A percentile compares a stretch with the other conserved stretches of the same genome.
Evolutionary conservation across 2,888 invertebrate species (phyloP).

Genomic region (Vanessa cardui): DNA sequence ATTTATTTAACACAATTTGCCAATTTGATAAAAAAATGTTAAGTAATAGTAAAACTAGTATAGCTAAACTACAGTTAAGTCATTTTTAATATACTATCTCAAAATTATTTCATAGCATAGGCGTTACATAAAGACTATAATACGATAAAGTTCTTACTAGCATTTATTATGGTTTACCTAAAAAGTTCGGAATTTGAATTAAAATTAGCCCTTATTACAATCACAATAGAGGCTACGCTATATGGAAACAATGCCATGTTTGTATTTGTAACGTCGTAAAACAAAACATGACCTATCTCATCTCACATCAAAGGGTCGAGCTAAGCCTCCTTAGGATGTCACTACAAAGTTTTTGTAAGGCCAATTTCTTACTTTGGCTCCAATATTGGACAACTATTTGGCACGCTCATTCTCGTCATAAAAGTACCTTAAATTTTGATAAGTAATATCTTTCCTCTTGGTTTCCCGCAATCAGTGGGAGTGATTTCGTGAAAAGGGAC

Average conservation of each 20-base stretch:
- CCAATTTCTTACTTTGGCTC: slow-evolving; percentile 4
- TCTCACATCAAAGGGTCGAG: slow-evolving; percentile 34
- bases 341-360: slow-evolving; percentile 22
- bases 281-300: slow-evolving; percentile 37
- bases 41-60: no score
- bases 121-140: background rate
- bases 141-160: background rate
- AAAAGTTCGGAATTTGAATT: background rate
- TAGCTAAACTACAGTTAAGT: no score
- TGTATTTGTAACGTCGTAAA: slow-evolving; percentile 18
- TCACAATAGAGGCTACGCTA: background rate
- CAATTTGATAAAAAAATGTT: no score
- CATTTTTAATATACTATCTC: no score
- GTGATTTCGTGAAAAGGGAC: no score
- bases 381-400: background rate
- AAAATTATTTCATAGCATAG: no score
- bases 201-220: background rate
- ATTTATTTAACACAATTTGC: no score
- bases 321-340: slow-evolving; percentile 24
- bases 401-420: no score
- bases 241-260: background rate
- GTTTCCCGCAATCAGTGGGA: no score
- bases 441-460: background rate
- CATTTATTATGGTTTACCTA: background rate
- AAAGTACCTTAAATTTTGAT: background rate